Base-by-base conservation (phyloP, 2,113 vertebrate genomes). In the Ciconia stormi region DNA sequence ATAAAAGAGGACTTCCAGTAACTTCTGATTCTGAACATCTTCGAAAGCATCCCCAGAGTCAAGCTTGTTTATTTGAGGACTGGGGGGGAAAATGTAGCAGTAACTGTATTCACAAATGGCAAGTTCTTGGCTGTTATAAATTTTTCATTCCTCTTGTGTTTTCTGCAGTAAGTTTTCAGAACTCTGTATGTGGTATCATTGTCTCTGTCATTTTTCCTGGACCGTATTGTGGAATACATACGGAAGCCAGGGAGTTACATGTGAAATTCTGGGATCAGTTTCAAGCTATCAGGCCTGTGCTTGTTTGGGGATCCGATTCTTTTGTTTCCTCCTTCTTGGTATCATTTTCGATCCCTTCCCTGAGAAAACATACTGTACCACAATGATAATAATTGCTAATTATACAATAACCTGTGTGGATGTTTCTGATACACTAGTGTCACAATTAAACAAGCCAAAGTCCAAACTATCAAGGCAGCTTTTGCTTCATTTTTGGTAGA, bases 61-160 rank as follows among this genome's bases (percentile, higher is more conserved):
- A 93, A 79, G 34, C 36, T 91, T 93, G 78, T 93, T 96, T 93
- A 94, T 82, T 30, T 82, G 47, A 87, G 50, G 32, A 42, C 27
- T 29, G 6, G 3, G 19, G 11, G 23, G 4, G 2, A 47, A 90
- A 90, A 89, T 3, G 8, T 1, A 92, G 56, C 66, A 88, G 56
- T 50, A 81, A 83, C 8, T 65, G 17, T 53, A 59, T 66, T 77
- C 42, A 74, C 55, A 89, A 81, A 92, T 62, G 50, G 17, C 63
- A 87, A 62, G 19, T 46, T 92, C 36, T 77, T 46, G 76, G 16
- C 74, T 27, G 32, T 53, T 73, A 83, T 3, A 77, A 82, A 46
- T 62, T 76, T 46, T 77, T 90, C 17, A 16, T 53, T 86, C 49
- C 36, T 72, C n/a, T 81, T n/a, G 47, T 42, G 53, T 42, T 90